A percentile compares a stretch with the other conserved stretches of the same genome.
phyloP scores from a whole-genome alignment of 1,140 invertebrate species.

The Pinna nobilis region DNA sequence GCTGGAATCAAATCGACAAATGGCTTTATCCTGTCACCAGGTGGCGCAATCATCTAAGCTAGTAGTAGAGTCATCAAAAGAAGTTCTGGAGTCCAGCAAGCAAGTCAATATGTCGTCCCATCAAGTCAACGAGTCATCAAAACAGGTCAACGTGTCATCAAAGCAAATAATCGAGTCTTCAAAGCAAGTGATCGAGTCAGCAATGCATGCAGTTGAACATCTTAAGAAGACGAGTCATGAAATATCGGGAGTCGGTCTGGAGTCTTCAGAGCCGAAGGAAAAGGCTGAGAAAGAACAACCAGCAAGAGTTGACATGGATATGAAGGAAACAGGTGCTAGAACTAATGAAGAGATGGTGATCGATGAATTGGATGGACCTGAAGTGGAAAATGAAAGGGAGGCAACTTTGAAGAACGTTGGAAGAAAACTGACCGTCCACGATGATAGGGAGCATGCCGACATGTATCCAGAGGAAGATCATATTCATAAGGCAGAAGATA shows the following conservation, averaged over 20 bases:
- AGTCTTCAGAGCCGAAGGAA: not conserved
- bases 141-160: constrained; percentile 16
- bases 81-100: constrained; percentile 20
- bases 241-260: not conserved
- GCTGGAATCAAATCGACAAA: constrained; percentile 8
- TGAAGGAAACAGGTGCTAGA: not conserved
- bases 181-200: constrained; percentile 2
- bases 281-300: not conserved
- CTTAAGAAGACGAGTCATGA: not conserved
- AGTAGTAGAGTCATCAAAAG: constrained; percentile 15
- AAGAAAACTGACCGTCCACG: not conserved
- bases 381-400: not conserved
- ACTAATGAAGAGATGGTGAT: not conserved
- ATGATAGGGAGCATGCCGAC: not conserved
- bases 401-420: not conserved
- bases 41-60: constrained; percentile 9
- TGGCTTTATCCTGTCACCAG: constrained; percentile 7
- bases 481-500: not conserved
- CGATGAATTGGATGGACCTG: not conserved
- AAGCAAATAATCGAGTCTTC: constrained; percentile 11
- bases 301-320: not conserved
- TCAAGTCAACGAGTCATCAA: constrained; percentile 23
- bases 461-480: not conserved
- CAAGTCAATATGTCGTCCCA: constrained; percentile 21
- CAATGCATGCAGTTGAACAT: constrained; percentile 4